These are phyloP conservation scores for Drosophila pruinosa DNA, from an alignment of 1,140 invertebrate genomes.

Conservation along the genomic window DNA sequence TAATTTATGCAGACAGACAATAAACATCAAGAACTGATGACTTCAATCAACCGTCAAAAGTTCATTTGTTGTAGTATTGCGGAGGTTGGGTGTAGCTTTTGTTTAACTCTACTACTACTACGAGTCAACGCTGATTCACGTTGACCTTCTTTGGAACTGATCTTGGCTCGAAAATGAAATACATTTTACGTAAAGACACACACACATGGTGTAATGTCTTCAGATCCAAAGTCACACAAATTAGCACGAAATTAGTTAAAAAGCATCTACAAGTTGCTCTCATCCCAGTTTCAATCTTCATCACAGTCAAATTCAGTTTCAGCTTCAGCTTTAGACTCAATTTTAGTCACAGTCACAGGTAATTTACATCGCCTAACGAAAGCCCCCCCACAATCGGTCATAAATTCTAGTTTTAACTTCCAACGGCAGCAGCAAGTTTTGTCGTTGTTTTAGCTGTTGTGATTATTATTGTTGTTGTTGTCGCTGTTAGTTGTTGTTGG, in stretches of 20 bases:
- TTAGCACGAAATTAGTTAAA: conserved; percentile 39
- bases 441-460: conserved; percentile 21
- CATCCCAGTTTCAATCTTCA: not conserved
- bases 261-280: not conserved
- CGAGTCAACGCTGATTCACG: conserved; percentile 36
- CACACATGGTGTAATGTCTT: not conserved
- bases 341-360: conserved; percentile 35
- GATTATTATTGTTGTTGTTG: conserved; percentile 17
- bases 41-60: conserved; percentile 44
- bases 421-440: conserved; percentile 40
- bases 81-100: conserved; percentile 28
- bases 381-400: conserved; percentile 30
- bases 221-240: conserved; percentile 25
- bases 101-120: not conserved
- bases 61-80: conserved; percentile 13
- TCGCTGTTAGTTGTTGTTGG: conserved; percentile 23
- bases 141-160: conserved; percentile 48
- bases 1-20: conserved; percentile 53
- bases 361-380: conserved; percentile 45
- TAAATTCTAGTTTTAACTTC: conserved; percentile 55
- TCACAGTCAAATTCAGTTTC: not conserved
- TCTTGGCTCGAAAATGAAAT: conserved; percentile 24
- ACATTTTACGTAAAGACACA: conserved; percentile 20
- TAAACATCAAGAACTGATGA: conserved; percentile 50
- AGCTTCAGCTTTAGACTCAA: not conserved